Evolutionary conservation across 2,888 invertebrate species (phyloP).

Genomic region (Lordiphosa fenestrarum): DNA sequence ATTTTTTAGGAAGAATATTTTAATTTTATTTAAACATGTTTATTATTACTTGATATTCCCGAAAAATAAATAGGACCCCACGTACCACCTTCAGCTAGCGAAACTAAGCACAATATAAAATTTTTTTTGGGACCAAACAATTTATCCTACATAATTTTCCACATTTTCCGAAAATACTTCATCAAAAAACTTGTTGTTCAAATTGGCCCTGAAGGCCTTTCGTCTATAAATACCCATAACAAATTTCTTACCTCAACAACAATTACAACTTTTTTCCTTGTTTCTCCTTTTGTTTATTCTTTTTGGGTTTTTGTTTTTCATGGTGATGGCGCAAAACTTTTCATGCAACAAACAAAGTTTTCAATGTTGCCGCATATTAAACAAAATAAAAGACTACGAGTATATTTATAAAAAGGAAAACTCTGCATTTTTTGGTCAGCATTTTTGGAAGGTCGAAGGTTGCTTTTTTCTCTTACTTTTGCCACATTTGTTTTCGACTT

Average conservation of each 20-base stretch:
- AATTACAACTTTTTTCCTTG: slow-evolving; percentile 62
- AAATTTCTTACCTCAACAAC: slow-evolving; percentile 69
- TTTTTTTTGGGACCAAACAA: too few species aligned
- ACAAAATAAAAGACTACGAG: slow-evolving; percentile 39
- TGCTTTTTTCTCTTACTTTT: slow-evolving; percentile 38
- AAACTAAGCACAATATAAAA: too few species aligned
- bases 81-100: too few species aligned
- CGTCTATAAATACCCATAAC: slow-evolving; percentile 45
- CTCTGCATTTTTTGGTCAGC: slow-evolving; percentile 48
- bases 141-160: too few species aligned
- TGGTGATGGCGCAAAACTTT: slow-evolving; percentile 48
- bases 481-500: slow-evolving; percentile 38
- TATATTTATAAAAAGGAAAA: slow-evolving; percentile 25
- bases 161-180: too few species aligned
- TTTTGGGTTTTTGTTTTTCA: slow-evolving; percentile 30
- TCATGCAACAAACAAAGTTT: slow-evolving; percentile 51
- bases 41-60: too few species aligned
- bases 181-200: slow-evolving; percentile 4
- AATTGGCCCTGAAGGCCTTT: slow-evolving; percentile 27
- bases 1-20: too few species aligned
- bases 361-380: slow-evolving; percentile 68
- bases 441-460: slow-evolving; percentile 38
- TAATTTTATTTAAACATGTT: too few species aligned
- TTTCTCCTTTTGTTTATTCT: slow-evolving; percentile 20
- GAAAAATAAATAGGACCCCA: too few species aligned